Evolutionary conservation across 2,113 vertebrate species (phyloP), one percentile per base, ranked within the genome.

Genomic region (Lutjanus erythropterus): DNA sequence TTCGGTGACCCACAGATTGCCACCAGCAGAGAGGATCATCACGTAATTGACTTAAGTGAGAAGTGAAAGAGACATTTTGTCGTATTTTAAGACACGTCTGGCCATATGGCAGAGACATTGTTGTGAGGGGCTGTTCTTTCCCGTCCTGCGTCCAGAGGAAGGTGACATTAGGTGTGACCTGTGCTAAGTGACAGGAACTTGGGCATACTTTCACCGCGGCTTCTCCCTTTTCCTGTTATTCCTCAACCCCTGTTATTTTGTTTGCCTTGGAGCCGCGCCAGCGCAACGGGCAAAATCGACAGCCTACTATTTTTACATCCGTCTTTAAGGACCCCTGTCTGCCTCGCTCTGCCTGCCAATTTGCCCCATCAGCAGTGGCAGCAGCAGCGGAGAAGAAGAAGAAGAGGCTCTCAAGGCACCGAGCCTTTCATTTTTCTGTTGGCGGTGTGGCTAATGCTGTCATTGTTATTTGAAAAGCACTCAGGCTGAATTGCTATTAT

Each of bases 221-320:
- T 92, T 93, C 91, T 94, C 93, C 93, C 93, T 93, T 91, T 94
- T 94, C 92, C 93, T 94, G 92, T 93, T 94, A 93, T 94, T 94
- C 88, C 92, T 91, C 88, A 80, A 91, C 92, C 90, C 82, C 85
- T 89, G 89, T 87, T 87, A 80, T 90, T 90, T 86, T 92, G 88
- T 88, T 93, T 89, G 56, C 58, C 50, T 76, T 93, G 93, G 93
- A 87, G 61, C 78, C 0, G 31, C 0, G 91, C 92, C 93, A 93
- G 90, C 3, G 58, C 85, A 75, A 84, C 56, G 86, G 91, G 89
- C 85, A 90, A 88, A 35, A 91, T 86, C 83, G 67, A 80, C 76
- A 80, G 84, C 75, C 81, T 83, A 87, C 89, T 92, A 92, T 88
- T 93, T 92, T 93, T 90, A 93, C 91, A 86, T 91, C 79, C 75